phyloP scores from a whole-genome alignment of 2,797 vertebrate species.

The Dipus sagitta region DNA sequence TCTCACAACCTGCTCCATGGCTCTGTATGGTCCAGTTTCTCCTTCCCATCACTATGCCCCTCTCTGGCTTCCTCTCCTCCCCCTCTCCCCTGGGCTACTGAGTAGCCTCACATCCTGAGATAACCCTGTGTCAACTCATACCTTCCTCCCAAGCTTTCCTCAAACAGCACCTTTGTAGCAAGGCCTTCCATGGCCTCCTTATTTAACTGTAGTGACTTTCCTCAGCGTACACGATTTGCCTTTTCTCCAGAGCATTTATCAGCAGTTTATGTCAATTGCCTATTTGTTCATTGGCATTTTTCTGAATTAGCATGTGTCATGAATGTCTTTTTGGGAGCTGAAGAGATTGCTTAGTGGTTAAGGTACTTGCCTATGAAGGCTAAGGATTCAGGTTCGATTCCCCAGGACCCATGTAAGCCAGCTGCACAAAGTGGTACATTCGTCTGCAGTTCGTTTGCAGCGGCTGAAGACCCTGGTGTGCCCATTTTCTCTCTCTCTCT shows the following conservation, averaged over 20 bases:
- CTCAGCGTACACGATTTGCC: neutral
- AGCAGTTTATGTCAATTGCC: neutral
- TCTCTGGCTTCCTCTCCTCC: neutral
- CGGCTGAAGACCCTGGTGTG: too few relatives aligned
- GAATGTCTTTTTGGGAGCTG: neutral
- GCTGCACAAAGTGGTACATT: too few relatives aligned
- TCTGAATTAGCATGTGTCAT: neutral
- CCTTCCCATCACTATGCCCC: accelerated
- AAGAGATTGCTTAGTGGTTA: too few relatives aligned
- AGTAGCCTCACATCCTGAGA: neutral
- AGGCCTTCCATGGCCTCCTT: neutral
- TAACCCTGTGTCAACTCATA: neutral
- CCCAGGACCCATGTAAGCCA: too few relatives aligned
- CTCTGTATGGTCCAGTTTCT: neutral
- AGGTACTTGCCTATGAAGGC: too few relatives aligned
- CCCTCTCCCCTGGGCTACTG: neutral
- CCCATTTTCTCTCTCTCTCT: too few relatives aligned
- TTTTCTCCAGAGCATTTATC: neutral
- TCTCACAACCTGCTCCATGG: neutral
- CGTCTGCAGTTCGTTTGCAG: too few relatives aligned
- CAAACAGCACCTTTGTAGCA: neutral
- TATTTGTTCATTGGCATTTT: slow-evolving; percentile 15
- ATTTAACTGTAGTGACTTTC: neutral
- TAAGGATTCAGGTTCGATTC: too few relatives aligned
- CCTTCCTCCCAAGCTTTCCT: neutral